A percentile compares a stretch with the other conserved stretches of the same genome.
Conservation (phyloP, 2,888 invertebrate species). For the Macaria notata region DNA sequence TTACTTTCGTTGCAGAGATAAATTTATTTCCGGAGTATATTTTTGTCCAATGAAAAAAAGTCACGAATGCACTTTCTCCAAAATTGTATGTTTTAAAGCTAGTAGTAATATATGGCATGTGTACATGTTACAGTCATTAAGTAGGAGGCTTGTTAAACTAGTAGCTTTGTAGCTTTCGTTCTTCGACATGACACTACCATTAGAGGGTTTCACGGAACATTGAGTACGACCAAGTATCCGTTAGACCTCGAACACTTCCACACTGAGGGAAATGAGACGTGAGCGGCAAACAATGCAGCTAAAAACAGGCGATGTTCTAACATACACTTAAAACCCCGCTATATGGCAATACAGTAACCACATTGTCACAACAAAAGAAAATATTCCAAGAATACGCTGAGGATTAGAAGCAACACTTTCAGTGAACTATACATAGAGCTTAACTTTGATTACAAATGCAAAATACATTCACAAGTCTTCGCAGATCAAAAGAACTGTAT, state of each 20-base stretch:
- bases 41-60: constrained; percentile 34
- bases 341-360: constrained; percentile 6
- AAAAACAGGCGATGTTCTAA: constrained; percentile 37
- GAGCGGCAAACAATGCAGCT: constrained; percentile 34
- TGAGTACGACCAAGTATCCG: constrained; percentile 38
- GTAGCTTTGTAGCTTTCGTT: constrained; percentile 24
- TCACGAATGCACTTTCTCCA: constrained; percentile 36
- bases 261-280: constrained; percentile 33
- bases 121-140: constrained; percentile 49
- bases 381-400: constrained; percentile 25
- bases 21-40: constrained; percentile 36
- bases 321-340: constrained; percentile 37
- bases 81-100: constrained; percentile 37
- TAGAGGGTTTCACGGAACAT: constrained; percentile 41
- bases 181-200: constrained; percentile 46
- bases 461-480: constrained; percentile 35
- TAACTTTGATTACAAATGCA: constrained; percentile 19
- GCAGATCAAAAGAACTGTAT: constrained; percentile 18
- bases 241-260: constrained; percentile 32
- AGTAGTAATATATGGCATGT: constrained; percentile 36
- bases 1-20: constrained; percentile 22
- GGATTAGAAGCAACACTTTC: constrained; percentile 23
- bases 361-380: constrained; percentile 36
- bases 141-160: background rate
- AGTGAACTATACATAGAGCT: constrained; percentile 1